Percentiles rank a stretch among this genome's conserved stretches.
These are phyloP conservation scores for Triplophysa tibetana DNA, from an alignment of 2,113 vertebrate species.

Conservation along the genomic window DNA sequence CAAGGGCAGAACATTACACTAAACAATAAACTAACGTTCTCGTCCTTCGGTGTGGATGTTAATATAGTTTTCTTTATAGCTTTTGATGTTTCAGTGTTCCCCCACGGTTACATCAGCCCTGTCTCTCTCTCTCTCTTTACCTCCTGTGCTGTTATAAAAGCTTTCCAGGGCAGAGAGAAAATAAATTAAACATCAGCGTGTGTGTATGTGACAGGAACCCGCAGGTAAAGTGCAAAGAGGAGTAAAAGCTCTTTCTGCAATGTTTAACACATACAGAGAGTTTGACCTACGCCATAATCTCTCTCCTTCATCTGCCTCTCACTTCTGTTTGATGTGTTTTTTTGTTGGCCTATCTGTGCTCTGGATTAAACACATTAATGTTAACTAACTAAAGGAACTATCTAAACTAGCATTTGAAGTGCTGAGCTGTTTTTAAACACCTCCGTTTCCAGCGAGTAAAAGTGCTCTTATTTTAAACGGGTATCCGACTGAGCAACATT, in stretches of 20 bases:
- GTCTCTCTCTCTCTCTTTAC: slow-evolving; percentile 22
- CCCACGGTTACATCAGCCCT: slow-evolving; percentile 10
- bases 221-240: slow-evolving; percentile 41
- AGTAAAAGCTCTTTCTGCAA: slow-evolving; percentile 61
- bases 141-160: slow-evolving; percentile 61
- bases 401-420: too few relatives aligned
- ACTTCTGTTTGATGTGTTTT: not conserved
- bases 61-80: slow-evolving; percentile 6
- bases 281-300: slow-evolving; percentile 64
- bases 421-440: too few relatives aligned
- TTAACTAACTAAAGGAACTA: too few relatives aligned
- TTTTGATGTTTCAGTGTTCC: not conserved
- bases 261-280: slow-evolving; percentile 64
- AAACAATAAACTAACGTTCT: too few relatives aligned
- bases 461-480: not conserved
- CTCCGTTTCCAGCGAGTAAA: too few relatives aligned
- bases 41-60: too few relatives aligned
- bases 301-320: slow-evolving; percentile 50
- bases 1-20: too few relatives aligned
- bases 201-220: not conserved
- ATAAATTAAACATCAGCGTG: slow-evolving; percentile 75
- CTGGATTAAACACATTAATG: not conserved
- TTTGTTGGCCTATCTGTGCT: not conserved
- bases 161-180: slow-evolving; percentile 58
- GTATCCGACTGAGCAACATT: not conserved